Evolutionary conservation across 2,888 invertebrate species (phyloP).

Genomic region (Drosophila heteroneura): DNA sequence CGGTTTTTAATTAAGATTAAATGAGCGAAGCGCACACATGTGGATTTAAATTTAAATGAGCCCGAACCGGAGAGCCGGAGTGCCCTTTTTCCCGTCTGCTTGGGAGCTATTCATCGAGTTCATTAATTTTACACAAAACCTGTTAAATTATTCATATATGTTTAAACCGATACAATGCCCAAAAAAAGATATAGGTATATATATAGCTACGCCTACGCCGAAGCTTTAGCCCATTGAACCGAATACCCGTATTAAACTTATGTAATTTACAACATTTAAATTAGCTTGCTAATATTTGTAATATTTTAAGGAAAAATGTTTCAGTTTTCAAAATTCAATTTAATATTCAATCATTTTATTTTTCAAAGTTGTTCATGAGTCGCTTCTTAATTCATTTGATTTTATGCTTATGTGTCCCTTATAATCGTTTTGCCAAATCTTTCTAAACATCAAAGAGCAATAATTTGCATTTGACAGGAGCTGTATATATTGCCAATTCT

Average conservation of each 20-base stretch:
- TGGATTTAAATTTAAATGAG: constrained; percentile 78
- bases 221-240: background rate
- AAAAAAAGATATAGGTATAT: background rate
- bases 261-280: background rate
- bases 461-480: constrained; percentile 67
- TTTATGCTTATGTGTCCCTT: background rate
- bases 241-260: background rate
- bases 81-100: constrained; percentile 21
- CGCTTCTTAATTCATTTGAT: constrained; percentile 2
- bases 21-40: constrained; percentile 73
- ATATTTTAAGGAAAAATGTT: background rate
- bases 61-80: constrained; percentile 25
- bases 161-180: constrained; percentile 70
- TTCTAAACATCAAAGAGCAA: constrained; percentile 71
- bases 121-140: constrained; percentile 77
- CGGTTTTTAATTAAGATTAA: constrained; percentile 84
- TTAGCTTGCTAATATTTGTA: background rate
- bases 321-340: background rate
- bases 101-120: constrained; percentile 55
- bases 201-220: background rate
- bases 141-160: constrained; percentile 82
- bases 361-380: too few species aligned
- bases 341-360: background rate
- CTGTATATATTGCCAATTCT: constrained; percentile 35
- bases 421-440: constrained; percentile 18